These are phyloP conservation scores for Crotalus adamanteus DNA, from an alignment of 2,797 vertebrate species.

Conservation along the genomic window DNA sequence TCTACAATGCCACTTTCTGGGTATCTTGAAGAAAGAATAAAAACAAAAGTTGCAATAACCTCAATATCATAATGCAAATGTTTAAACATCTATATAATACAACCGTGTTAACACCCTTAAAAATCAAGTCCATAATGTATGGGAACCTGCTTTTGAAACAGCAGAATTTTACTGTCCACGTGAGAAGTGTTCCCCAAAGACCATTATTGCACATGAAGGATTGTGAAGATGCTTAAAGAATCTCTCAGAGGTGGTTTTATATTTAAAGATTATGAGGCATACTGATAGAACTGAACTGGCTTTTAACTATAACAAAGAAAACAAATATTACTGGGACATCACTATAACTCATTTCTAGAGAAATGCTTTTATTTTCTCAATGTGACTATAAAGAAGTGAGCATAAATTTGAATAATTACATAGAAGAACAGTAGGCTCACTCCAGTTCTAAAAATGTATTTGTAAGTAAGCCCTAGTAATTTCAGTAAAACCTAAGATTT, in stretches of 20 bases:
- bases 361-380: background rate
- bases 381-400: background rate
- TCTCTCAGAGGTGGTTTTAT: background rate
- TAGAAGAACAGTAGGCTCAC: background rate
- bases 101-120: background rate
- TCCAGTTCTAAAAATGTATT: background rate
- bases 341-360: background rate
- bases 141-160: background rate
- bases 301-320: background rate
- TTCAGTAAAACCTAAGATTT: background rate
- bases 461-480: background rate
- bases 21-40: constrained; percentile 75
- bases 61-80: background rate
- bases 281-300: background rate
- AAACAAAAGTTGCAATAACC: constrained; percentile 39
- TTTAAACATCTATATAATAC: background rate
- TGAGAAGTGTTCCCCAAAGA: background rate
- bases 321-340: background rate
- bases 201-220: background rate
- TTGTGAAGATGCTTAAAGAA: background rate
- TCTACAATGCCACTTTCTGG: constrained; percentile 90
- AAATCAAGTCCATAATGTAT: background rate
- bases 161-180: background rate
- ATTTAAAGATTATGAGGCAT: background rate
- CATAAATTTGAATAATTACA: background rate